Conservation (phyloP, 2,888 invertebrate species). For the Chydorus sphaericus region DNA sequence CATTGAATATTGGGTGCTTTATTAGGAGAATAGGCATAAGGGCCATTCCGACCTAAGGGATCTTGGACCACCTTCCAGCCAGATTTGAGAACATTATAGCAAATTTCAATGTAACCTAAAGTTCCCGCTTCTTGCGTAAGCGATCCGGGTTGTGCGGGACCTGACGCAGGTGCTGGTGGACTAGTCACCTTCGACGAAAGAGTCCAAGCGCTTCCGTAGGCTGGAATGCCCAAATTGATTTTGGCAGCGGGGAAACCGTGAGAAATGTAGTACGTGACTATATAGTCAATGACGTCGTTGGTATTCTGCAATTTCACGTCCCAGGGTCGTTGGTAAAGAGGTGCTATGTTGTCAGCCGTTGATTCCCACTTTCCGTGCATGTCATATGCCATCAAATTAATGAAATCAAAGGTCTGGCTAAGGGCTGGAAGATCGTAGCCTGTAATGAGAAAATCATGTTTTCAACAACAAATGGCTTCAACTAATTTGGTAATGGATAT, state of each 20-base stretch:
- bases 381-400: slow-evolving; percentile 12
- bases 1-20: background rate
- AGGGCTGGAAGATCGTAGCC: slow-evolving; percentile 7
- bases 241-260: slow-evolving; percentile 14
- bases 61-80: slow-evolving; percentile 7
- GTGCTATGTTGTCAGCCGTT: slow-evolving; percentile 6
- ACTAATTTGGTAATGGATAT: no score
- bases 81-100: background rate
- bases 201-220: slow-evolving; percentile 13
- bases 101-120: slow-evolving; percentile 15
- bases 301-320: background rate
- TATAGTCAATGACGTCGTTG: background rate
- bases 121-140: slow-evolving; percentile 12
- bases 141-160: slow-evolving; percentile 13
- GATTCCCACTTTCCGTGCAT: slow-evolving; percentile 5
- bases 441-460: no score
- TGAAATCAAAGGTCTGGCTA: slow-evolving; percentile 2
- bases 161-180: slow-evolving; percentile 12
- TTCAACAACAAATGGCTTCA: no score
- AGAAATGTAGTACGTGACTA: slow-evolving; percentile 11
- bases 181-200: slow-evolving; percentile 7
- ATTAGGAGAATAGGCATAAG: slow-evolving; percentile 7
- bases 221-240: slow-evolving; percentile 15
- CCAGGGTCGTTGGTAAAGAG: slow-evolving; percentile 7
- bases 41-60: slow-evolving; percentile 3